These are phyloP conservation scores for Phrynocephalus forsythii DNA, from an alignment of 2,797 vertebrate genomes.

Conservation along the genomic window DNA sequence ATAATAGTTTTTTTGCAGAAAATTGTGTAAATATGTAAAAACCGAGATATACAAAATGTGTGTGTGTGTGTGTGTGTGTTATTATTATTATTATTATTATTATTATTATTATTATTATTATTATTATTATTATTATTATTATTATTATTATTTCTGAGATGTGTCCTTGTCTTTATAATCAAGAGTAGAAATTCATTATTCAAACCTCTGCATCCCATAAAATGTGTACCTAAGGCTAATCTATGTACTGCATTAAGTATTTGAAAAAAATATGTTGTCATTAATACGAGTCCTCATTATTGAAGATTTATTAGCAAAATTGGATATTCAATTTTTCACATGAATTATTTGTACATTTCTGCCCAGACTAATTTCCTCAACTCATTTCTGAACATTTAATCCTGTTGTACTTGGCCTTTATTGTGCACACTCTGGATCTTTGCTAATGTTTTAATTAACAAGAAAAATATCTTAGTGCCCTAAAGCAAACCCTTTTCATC, in stretches of 20 bases:
- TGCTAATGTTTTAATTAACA: conserved; percentile 42
- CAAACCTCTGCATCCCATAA: neutral
- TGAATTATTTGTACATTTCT: conserved; percentile 25
- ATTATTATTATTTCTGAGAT: too few relatives aligned
- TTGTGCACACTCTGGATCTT: conserved; percentile 29
- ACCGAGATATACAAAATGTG: too few relatives aligned
- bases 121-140: too few relatives aligned
- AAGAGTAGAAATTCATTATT: conserved; percentile 4
- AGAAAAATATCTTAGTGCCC: conserved; percentile 31
- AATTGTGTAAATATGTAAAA: conserved; percentile 6
- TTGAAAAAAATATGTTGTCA: neutral
- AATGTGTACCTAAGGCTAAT: neutral
- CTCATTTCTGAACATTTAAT: conserved; percentile 21
- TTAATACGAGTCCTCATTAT: conserved; percentile 13
- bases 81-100: too few relatives aligned
- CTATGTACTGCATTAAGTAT: neutral
- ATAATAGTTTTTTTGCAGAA: conserved; percentile 6
- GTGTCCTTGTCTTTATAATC: neutral
- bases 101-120: too few relatives aligned
- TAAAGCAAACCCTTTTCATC: conserved; percentile 38
- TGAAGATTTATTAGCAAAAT: conserved; percentile 34
- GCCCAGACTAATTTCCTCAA: conserved; percentile 12
- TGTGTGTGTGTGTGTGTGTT: too few relatives aligned
- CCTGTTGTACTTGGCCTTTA: conserved; percentile 29
- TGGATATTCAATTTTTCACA: neutral